Evolutionary conservation across 2,113 vertebrate genomes (phyloP).

Genomic region (Verasper variegatus): DNA sequence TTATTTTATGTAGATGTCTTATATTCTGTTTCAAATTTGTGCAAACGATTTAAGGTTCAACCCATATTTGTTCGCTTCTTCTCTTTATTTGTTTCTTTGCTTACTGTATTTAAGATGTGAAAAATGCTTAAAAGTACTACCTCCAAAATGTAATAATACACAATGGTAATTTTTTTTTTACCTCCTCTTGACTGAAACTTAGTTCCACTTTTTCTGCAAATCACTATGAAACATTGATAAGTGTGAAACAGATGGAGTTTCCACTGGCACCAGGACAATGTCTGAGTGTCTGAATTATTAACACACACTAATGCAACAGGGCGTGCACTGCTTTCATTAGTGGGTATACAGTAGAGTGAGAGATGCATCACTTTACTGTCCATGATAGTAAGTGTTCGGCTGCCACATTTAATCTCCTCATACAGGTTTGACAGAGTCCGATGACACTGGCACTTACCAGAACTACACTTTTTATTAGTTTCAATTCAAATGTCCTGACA

Average conservation of each 20-base stretch:
- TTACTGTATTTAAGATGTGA: too few relatives aligned
- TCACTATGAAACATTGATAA: conserved; percentile 36
- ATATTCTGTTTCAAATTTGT: too few relatives aligned
- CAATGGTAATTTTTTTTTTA: too few relatives aligned
- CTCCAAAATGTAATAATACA: too few relatives aligned
- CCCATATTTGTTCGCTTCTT: too few relatives aligned
- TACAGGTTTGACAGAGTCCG: neutral
- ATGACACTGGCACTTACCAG: neutral
- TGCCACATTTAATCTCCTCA: neutral
- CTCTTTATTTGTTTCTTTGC: too few relatives aligned
- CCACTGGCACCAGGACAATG: conserved; percentile 9
- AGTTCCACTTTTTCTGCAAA: neutral
- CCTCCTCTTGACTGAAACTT: neutral
- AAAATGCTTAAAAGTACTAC: too few relatives aligned
- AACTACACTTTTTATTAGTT: neutral
- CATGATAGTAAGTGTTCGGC: neutral
- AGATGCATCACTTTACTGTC: neutral
- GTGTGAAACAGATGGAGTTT: conserved; percentile 20
- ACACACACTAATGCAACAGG: conserved; percentile 4
- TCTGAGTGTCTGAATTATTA: conserved; percentile 45
- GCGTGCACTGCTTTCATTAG: conserved; percentile 5
- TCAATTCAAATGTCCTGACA: neutral
- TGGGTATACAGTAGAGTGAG: neutral
- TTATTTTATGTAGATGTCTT: too few relatives aligned
- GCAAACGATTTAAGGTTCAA: too few relatives aligned